Base-by-base conservation (phyloP, 2,888 invertebrate genomes). In the Miltochrista miniata region DNA sequence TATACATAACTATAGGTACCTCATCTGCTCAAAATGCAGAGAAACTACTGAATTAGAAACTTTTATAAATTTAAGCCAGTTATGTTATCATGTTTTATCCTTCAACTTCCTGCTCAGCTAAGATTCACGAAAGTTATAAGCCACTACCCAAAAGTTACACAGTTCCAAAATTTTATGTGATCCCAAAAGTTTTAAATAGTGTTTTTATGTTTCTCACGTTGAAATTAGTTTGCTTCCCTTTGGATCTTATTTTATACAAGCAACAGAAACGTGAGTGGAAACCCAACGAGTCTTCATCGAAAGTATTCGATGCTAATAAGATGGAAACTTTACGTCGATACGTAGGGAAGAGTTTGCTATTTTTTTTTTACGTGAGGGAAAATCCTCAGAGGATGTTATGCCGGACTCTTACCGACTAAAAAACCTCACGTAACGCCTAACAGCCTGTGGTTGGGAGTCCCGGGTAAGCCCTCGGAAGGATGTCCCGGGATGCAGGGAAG, bases 181-280 rank as follows among this genome's bases (percentile, higher is more conserved):
- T 47, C 61, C 58, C 45, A 66, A 74, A 74, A 74, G 64, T 74
- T 74, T 72, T 70, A 67, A 70, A 70, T 61, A 58, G 57, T 61
- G 49, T 67, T 76, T 74, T 76, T 72, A 70, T 67, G 64, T 64
- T 39, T 59, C 44, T 53, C 48, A 63, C 60, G 68, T 69, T 65
- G 60, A 68, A 69, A 69, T 72, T 65, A 63, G 60, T 65, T 71
- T 66, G 54, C 67, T 59, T 59, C 50, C 59, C 58, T 50, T 48
- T 38, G 56, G 55, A 41, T 52, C 54, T 60, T 67, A 56, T 58
- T 59, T 61, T 59, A 60, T 56, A 59, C 45, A 37, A 12, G 43
- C 51, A 51, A 44, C 33, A 46, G 39, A 4, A 45, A 63, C 63
- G 70, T 56, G 61, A 49, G 51, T 47, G 39, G 63, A 59, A 67